Evolutionary conservation across 1,140 invertebrate species (phyloP), one percentile per base, ranked within the genome.

Genomic region (Andrena cerasifolii): DNA sequence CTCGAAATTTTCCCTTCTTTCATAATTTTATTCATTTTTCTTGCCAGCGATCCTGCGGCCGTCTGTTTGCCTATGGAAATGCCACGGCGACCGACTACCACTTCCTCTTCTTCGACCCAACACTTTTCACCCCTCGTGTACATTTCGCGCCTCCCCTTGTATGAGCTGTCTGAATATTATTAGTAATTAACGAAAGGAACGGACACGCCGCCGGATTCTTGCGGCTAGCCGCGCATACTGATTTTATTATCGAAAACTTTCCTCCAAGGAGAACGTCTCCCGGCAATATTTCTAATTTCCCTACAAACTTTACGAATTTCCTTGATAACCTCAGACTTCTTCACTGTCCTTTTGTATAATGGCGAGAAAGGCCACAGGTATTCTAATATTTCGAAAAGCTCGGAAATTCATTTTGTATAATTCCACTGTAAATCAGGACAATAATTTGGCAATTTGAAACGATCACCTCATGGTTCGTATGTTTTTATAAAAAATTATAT

Each of bases 11-110:
- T 79, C 82, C 73, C 80, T 76, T 59, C 83, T 85, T 59, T 77
- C 66, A 76, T 93, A 92, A 93, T 93, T 92, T 93, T 93, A 92
- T 93, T 93, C 92, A 93, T 92, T 93, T 93, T 93, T 93, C 91
- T 92, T 90, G 89, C 82, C 86, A 78, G 82, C 86, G 81, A 86
- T 89, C 82, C 82, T 78, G 68, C 84, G 78, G 79, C 73, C 80
- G 68, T 89, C 84, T 89, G 92, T 93, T 92, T 93, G 91, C 88
- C 87, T 93, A 92, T 92, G 92, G 89, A 91, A 93, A 93, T 92
- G 76, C 86, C 80, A 83, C 75, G 74, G 61, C 71, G 71, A 72
- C 79, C 72, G 51, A 72, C 61, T 72, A 45, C 59, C 68, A 62
- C 75, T 68, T 83, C 71, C 40, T 45, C 66, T 62, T 59, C 59